Conservation (phyloP, 2,113 vertebrate species). For the Dendrocopos noguchii region DNA sequence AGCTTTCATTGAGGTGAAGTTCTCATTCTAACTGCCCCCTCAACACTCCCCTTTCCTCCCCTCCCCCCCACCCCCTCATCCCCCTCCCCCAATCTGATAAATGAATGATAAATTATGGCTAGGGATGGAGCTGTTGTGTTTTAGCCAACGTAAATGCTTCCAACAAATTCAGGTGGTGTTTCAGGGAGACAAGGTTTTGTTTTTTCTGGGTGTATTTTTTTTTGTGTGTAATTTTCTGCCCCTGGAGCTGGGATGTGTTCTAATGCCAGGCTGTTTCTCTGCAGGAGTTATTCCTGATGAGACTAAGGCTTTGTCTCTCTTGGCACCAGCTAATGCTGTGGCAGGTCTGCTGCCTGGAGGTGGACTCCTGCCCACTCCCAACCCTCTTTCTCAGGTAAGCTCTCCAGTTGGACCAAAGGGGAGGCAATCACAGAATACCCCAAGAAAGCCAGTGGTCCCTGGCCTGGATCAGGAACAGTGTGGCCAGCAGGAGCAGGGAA, state of each 20-base stretch:
- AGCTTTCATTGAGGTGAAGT: no score
- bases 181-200: slow-evolving; percentile 84
- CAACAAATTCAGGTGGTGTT: slow-evolving; percentile 86
- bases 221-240: slow-evolving; percentile 87
- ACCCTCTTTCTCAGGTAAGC: slow-evolving; percentile 90
- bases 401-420: neutral
- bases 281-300: slow-evolving; percentile 99
- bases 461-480: no score
- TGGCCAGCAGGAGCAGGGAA: no score
- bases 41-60: neutral
- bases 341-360: slow-evolving; percentile 99
- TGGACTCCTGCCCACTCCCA: slow-evolving; percentile 96
- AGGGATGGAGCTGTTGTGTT: slow-evolving; percentile 82
- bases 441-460: no score
- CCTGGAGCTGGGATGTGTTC: slow-evolving; percentile 48
- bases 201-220: slow-evolving; percentile 81
- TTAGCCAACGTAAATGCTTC: slow-evolving; percentile 86
- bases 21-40: no score
- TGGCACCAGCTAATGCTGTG: slow-evolving; percentile 99
- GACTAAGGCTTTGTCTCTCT: slow-evolving; percentile 98
- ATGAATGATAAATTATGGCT: slow-evolving; percentile 88
- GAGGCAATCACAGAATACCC: no score
- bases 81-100: neutral
- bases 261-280: slow-evolving; percentile 86
- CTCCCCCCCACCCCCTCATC: no score